Evolutionary conservation across 2,113 vertebrate genomes (phyloP).

Genomic region (Phalacrocorax brasilianus): DNA sequence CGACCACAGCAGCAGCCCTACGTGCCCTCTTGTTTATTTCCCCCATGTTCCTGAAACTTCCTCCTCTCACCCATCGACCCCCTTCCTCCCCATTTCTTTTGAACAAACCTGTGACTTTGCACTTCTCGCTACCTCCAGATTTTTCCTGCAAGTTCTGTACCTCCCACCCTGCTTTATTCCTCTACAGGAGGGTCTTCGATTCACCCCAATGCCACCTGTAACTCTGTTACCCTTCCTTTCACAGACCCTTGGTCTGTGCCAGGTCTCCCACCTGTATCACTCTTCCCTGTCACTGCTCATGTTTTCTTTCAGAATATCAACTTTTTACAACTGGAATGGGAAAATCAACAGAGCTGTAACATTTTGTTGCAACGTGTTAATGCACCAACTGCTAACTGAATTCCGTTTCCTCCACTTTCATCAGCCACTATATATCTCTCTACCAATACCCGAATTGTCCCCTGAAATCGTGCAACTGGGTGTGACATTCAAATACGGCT

Average conservation of each 20-base stretch:
- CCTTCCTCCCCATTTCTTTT: background rate
- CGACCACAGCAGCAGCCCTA: background rate
- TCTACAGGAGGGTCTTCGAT: background rate
- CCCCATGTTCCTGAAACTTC: background rate
- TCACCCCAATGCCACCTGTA: background rate
- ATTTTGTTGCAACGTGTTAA: background rate
- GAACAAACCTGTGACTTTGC: background rate
- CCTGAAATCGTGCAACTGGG: accelerated
- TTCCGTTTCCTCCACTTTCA: background rate
- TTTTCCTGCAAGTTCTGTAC: background rate
- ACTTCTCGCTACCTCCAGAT: background rate
- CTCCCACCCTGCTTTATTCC: background rate
- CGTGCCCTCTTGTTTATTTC: background rate
- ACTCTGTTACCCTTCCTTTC: background rate
- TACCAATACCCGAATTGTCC: background rate
- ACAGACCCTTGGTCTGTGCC: background rate
- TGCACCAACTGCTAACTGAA: background rate
- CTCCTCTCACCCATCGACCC: background rate
- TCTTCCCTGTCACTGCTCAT: background rate
- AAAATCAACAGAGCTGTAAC: background rate
- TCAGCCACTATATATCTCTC: background rate
- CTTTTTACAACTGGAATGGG: background rate
- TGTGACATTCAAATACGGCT: background rate
- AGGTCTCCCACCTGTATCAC: background rate
- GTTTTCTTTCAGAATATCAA: background rate